Conservation (phyloP, 2,888 invertebrate genomes). For the Athalia rosae region DNA sequence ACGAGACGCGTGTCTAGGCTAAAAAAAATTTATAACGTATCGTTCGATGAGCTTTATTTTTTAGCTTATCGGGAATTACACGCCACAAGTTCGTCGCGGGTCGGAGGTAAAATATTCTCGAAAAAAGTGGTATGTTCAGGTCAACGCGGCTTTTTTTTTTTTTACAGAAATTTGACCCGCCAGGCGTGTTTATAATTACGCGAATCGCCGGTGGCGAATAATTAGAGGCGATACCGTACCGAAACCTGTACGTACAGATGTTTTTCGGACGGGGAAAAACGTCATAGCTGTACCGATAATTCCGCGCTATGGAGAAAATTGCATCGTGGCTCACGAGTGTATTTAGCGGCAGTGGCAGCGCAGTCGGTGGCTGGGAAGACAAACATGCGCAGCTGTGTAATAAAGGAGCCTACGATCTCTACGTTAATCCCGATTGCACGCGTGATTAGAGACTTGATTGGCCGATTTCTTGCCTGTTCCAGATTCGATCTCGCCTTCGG, state of each 20-base stretch:
- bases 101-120: too few relatives aligned
- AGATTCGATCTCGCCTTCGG: conserved; percentile 8
- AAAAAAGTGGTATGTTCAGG: too few relatives aligned
- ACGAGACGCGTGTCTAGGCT: too few relatives aligned
- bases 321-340: conserved; percentile 20
- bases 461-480: conserved; percentile 31
- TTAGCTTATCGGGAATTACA: too few relatives aligned
- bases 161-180: too few relatives aligned
- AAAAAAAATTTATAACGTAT: too few relatives aligned
- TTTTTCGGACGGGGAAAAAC: conserved; percentile 7
- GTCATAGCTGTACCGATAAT: conserved; percentile 20
- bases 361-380: conserved; percentile 22
- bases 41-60: too few relatives aligned
- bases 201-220: not conserved
- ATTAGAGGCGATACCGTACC: conserved; percentile 13
- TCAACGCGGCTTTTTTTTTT: too few relatives aligned
- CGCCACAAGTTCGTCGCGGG: too few relatives aligned
- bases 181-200: too few relatives aligned
- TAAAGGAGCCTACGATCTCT: not conserved
- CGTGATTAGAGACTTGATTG: conserved; percentile 30
- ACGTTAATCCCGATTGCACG: conserved; percentile 35
- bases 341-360: not conserved
- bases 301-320: conserved; percentile 8
- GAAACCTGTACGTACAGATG: not conserved
- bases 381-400: not conserved